A percentile compares a stretch with the other conserved stretches of the same genome.
phyloP scores from a whole-genome alignment of 2,888 invertebrate species.

The Baccha elongata region DNA sequence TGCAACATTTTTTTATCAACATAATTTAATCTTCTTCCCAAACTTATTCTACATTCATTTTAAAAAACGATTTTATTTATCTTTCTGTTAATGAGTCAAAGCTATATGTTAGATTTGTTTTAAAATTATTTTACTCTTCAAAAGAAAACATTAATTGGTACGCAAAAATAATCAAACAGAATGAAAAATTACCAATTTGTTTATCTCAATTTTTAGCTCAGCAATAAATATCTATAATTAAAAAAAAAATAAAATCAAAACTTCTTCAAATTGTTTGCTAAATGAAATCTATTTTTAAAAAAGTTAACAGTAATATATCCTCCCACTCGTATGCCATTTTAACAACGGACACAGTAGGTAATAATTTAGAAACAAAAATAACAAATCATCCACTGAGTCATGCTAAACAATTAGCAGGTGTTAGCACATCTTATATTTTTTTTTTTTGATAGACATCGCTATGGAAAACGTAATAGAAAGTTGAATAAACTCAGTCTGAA shows the following conservation, averaged over 20 bases:
- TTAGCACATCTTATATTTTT: no score
- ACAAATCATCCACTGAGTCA: not conserved
- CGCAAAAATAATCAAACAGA: not conserved
- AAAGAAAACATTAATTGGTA: no score
- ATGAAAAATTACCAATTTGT: slow-evolving; percentile 5
- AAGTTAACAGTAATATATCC: not conserved
- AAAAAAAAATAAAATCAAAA: not conserved
- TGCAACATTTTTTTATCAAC: no score
- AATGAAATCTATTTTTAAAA: slow-evolving; percentile 13
- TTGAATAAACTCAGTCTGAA: not conserved
- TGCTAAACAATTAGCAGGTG: not conserved
- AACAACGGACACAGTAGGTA: no score
- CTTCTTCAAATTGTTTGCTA: not conserved
- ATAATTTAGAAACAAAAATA: not conserved
- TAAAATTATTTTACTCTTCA: no score
- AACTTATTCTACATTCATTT: no score
- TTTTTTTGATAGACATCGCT: not conserved
- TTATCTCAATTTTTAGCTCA: not conserved
- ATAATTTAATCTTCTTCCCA: no score
- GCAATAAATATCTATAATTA: slow-evolving; percentile 3
- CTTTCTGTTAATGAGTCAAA: no score
- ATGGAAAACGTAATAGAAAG: not conserved
- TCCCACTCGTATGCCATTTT: not conserved
- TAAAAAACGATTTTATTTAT: no score
- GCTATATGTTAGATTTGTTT: no score